Evolutionary conservation across 2,113 vertebrate genomes (phyloP).

Genomic region (Atherinomorus stipes): DNA sequence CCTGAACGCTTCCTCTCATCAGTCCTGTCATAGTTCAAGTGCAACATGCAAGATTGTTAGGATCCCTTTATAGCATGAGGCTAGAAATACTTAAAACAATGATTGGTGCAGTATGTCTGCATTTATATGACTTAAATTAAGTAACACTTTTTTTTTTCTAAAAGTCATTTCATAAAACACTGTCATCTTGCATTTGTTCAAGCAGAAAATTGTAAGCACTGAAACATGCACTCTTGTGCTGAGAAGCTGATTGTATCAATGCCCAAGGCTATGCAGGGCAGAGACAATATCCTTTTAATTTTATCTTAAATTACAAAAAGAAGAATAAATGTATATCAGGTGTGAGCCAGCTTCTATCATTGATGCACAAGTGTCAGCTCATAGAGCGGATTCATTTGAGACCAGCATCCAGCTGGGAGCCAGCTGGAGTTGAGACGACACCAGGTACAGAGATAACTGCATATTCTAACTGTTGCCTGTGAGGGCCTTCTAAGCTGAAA

Average conservation of each 20-base stretch:
- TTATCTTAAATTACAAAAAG: not conserved
- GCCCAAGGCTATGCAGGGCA: not conserved
- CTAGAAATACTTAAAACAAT: too few species aligned
- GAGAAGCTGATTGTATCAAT: too few species aligned
- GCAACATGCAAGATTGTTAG: not conserved
- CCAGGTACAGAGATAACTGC: not conserved
- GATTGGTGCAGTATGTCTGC: too few species aligned
- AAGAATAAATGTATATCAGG: not conserved
- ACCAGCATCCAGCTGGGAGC: not conserved
- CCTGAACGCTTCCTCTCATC: not conserved
- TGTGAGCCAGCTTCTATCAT: not conserved
- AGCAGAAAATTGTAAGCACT: too few species aligned
- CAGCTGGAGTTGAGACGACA: constrained; percentile 14
- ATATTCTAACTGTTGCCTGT: constrained; percentile 15
- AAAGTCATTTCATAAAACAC: too few species aligned
- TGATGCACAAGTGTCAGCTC: not conserved
- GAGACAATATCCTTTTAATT: not conserved
- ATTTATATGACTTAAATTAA: too few species aligned
- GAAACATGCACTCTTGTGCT: too few species aligned
- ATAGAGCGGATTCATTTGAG: not conserved
- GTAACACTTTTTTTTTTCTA: too few species aligned
- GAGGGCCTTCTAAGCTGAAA: not conserved
- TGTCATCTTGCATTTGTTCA: too few species aligned
- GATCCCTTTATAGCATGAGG: too few species aligned
- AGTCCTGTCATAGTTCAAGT: not conserved